phyloP scores from a whole-genome alignment of 2,888 invertebrate species.

The Xylota segnis region DNA sequence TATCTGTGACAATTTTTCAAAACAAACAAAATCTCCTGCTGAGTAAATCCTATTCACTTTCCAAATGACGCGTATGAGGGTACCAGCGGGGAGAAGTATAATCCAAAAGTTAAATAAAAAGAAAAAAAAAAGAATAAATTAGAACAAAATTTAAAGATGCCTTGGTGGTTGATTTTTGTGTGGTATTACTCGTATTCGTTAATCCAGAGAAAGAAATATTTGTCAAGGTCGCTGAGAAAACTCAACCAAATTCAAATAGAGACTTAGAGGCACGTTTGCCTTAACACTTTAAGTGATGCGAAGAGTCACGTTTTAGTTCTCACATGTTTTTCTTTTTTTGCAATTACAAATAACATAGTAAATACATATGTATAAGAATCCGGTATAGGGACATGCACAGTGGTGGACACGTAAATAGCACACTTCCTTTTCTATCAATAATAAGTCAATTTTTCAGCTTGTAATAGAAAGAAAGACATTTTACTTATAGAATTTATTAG shows the following conservation, averaged over 20 bases:
- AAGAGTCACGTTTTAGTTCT: no score
- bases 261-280: no score
- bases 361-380: no score
- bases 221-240: background rate
- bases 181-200: background rate
- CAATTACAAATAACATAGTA: no score
- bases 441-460: no score
- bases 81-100: background rate
- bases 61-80: constrained; percentile 20
- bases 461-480: no score
- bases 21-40: constrained; percentile 17
- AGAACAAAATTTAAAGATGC: background rate
- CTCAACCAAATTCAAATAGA: background rate
- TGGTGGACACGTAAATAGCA: no score
- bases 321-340: no score
- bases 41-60: constrained; percentile 28
- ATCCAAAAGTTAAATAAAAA: constrained; percentile 5
- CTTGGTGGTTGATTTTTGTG: constrained; percentile 1
- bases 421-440: no score
- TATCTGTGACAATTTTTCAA: constrained; percentile 20
- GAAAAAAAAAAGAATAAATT: background rate
- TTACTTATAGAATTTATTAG: no score
- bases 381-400: no score
- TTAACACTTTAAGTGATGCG: no score
- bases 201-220: background rate